Base-by-base conservation (phyloP, 2,888 invertebrate genomes). In the Ischnus inquisitorius region DNA sequence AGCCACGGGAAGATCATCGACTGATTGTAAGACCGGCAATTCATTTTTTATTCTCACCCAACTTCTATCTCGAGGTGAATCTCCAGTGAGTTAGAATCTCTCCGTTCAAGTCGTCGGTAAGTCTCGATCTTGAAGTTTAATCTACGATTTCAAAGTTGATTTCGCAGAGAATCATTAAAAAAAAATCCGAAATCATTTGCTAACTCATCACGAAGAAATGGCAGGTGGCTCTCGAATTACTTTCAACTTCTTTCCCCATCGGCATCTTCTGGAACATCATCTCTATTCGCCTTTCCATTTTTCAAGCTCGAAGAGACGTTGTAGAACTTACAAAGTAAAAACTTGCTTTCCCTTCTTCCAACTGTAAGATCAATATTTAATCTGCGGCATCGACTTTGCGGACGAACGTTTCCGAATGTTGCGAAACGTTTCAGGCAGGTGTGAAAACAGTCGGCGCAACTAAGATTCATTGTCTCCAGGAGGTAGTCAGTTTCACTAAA, bases 401-500 rank as follows among this genome's bases (percentile, higher is more conserved):
- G 28, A 48, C 57, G 60, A 85, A 83, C 64, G n/a, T 28, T 28
- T 79, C 85, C 46, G 80, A 8, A 71, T 19, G 39, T 39, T 25
- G 54, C 57, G 60, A 71, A 39, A 39, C 22, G 12, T 43, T 16
- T 12, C 60, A 83, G 89, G 89, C 91, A 91, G 91, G 91, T 91
- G 91, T 86, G 86, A 90, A 90, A 89, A 88, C 71, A 64, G 28
- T 43, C 57, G 62, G 77, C 80, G 64, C 60, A 12, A 51, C 65
- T 62, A 51, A 54, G 84, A 75, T 72, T 72, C 79, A 89, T 90
- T 88, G 87, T 90, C 82, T 88, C 22, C 2, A 16, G 8, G 69
- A 34, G 6, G 6, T 34, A 6, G 34, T 6, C 8, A 34, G 34
- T 34, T 34, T 34, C 34, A 8, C 34, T 8, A 8, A 34, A 34